Conservation (phyloP, 2,113 vertebrate species). For the Megaceryle maxima region DNA sequence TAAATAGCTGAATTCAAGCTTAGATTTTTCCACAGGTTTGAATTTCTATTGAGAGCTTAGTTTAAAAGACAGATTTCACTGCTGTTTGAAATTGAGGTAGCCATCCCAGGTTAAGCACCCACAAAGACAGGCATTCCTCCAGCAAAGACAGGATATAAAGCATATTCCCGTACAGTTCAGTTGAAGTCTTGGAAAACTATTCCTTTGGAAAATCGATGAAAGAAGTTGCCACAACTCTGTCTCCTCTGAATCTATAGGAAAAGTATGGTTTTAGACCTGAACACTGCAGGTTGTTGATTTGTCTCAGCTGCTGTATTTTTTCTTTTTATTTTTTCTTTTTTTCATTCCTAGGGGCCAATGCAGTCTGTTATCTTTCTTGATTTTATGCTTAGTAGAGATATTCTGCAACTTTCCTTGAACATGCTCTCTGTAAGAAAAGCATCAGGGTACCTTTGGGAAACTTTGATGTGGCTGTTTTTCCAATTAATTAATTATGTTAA, state of each 20-base stretch:
- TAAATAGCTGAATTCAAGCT: neutral
- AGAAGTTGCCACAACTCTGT: neutral
- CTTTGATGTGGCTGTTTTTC: neutral
- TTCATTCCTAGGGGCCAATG: neutral
- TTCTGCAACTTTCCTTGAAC: neutral
- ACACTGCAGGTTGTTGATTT: neutral
- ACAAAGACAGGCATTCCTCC: neutral
- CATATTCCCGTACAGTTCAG: neutral
- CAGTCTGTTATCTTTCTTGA: neutral
- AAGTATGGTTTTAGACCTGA: neutral
- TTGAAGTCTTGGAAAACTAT: neutral
- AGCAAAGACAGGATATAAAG: neutral
- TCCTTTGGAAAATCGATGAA: neutral
- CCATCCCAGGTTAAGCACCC: neutral
- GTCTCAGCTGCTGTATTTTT: neutral
- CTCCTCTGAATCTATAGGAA: neutral
- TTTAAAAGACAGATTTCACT: neutral
- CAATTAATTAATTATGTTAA: neutral
- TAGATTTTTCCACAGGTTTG: neutral
- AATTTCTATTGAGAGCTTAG: neutral
- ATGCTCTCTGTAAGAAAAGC: neutral
- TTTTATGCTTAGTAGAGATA: neutral
- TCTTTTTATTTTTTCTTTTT: neutral
- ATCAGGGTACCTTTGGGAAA: neutral
- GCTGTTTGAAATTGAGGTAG: neutral